Conservation (phyloP, 2,113 vertebrate genomes). For the Lycocorax pyrrhopterus region DNA sequence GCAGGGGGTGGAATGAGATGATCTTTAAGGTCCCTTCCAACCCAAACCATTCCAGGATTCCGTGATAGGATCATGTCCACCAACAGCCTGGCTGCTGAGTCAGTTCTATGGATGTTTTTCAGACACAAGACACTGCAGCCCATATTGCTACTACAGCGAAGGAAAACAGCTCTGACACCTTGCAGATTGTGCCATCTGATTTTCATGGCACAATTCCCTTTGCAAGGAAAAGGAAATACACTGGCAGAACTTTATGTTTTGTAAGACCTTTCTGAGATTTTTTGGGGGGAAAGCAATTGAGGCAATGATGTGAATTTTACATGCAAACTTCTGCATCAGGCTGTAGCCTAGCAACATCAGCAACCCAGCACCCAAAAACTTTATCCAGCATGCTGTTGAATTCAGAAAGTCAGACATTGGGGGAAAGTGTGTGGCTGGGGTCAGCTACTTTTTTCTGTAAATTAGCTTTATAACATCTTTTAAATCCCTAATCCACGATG, state of each 20-base stretch:
- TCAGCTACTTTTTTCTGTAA: neutral
- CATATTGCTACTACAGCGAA: neutral
- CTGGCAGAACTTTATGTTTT: neutral
- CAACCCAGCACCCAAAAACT: neutral
- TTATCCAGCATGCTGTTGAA: neutral
- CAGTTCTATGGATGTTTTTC: neutral
- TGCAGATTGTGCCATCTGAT: neutral
- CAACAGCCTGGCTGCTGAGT: neutral
- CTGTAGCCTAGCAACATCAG: constrained; percentile 33
- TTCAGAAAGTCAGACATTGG: neutral
- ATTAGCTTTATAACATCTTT: neutral
- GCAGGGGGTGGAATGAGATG: neutral
- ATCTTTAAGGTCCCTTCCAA: neutral
- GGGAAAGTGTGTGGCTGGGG: neutral
- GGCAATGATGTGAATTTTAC: neutral
- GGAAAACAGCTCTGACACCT: neutral
- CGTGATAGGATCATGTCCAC: neutral
- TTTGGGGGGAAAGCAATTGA: neutral
- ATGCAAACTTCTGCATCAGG: neutral
- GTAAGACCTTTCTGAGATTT: neutral
- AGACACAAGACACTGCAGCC: neutral
- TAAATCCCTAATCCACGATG: neutral
- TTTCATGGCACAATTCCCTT: neutral
- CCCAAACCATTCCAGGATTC: neutral
- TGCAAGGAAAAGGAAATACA: neutral